Base-by-base conservation (phyloP, 2,113 vertebrate species). In the Rhea americana region DNA sequence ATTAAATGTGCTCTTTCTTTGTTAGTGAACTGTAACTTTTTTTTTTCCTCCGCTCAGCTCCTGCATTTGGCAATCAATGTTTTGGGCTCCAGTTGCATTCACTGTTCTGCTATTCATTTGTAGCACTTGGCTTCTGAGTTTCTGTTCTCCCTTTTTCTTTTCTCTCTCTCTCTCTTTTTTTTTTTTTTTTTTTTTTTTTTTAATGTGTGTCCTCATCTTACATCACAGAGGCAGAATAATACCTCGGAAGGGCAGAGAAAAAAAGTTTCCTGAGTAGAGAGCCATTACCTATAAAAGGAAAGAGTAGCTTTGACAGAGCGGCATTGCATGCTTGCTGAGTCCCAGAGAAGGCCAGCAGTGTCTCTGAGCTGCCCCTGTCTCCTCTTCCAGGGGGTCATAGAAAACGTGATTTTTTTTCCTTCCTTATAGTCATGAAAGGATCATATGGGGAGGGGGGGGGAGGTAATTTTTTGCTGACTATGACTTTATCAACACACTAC, bases 21-120 rank as follows among this genome's bases (percentile, higher is more conserved):
- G 50, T 80, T n/a, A 80, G 50, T 66, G 58, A 93, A 78, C 73
- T 87, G 62, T 62, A 80, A 63, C 71, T 83, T 93, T 43, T 81
- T 76, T 9, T 84, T 87, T 90, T 72, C 66, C 26, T 26, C 6
- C 48, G 41, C 50, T 77, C 30, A 77, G 91, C 50, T 82, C 63
- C 59, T 59, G 68, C 9, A 32, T 26, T 93, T 92, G 87, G 75
- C 75, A 93, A 19, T 28, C 37, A 67, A 6, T 20, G 13, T 63
- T 67, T 91, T 2, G 0, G 59, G 19, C 65, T 85, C 22, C 48
- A 56, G 65, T 51, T 82, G 30, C 22, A 77, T 7, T 63, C 87
- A 30, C 47, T 74, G 20, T 59, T 87, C 25, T 55, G 32, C 19
- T 82, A 43, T 74, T 85, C 47, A 41, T 55, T 93, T 59, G 68